Evolutionary conservation across 2,888 invertebrate species (phyloP), one percentile per base, ranked within the genome.

Genomic region (Xylophagus ater): DNA sequence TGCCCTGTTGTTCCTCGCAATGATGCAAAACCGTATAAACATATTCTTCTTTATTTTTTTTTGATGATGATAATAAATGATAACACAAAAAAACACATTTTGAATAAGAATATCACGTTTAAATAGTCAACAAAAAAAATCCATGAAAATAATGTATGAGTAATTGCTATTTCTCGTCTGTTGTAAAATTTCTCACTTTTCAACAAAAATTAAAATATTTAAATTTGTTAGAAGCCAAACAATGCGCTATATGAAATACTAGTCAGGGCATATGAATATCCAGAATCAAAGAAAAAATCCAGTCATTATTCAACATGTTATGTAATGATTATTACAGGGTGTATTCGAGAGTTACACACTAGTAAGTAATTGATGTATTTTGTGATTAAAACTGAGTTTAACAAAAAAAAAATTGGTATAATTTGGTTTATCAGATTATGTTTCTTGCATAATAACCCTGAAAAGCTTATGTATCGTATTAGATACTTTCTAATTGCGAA

Each of bases 131-230:
- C 9, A 13, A 13, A n/a, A 17, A n/a, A 12, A 14, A 8, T 30
- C 7, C 9, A 7, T 15, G 7, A 14, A 30, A n/a, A 30, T 17
- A 29, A 39, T 42, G 42, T 35, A 42, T 42, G 42, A 42, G 42
- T 42, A 42, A 42, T 42, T 42, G 39, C 35, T 17, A n/a, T 28
- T 26, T 23, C 35, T 39, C 39, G 35, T 34, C 28, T 35, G 42
- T 28, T 35, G 34, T 42, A 30, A 26, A 33, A 25, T 17, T 15
- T 14, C 14, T 34, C 7, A 10, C 17, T 7, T 17, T 10, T n/a
- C 34, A 36, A 37, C 28, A 40, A 33, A 43, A 43, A 43, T 43
- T 43, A 40, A 37, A 33, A 34, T 40, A 40, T 43, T 40, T 40
- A 43, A 43, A 29, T n/a, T n/a, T n/a, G n/a, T n/a, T n/a, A n/a